Conservation (phyloP, 1,140 invertebrate genomes). For the Drosophila mauritiana region DNA sequence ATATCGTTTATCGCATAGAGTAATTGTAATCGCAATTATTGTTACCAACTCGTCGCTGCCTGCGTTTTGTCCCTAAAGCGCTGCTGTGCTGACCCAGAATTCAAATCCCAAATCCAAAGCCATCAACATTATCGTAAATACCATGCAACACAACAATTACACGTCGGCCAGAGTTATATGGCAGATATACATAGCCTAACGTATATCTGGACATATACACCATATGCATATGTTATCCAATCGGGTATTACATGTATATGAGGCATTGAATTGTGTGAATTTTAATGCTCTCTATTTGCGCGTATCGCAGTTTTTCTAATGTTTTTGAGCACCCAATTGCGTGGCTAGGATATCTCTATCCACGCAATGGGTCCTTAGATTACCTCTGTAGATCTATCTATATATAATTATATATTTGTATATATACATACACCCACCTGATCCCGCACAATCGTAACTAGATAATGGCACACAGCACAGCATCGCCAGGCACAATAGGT, state of each 20-base stretch:
- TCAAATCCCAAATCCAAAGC: not conserved
- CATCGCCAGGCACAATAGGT: constrained; percentile 41
- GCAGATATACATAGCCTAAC: not conserved
- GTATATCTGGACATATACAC: constrained; percentile 1
- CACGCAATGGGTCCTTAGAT: constrained; percentile 38
- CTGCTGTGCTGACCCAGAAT: constrained; percentile 39
- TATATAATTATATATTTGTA: constrained; percentile 6
- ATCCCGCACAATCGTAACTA: constrained; percentile 23
- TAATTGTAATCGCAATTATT: constrained; percentile 20
- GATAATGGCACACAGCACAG: constrained; percentile 27
- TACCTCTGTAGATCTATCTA: constrained; percentile 11
- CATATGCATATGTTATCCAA: not conserved
- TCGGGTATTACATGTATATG: constrained; percentile 13
- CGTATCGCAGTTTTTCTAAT: constrained; percentile 67
- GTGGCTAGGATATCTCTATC: constrained; percentile 31
- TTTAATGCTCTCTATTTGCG: constrained; percentile 80
- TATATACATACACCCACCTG: constrained; percentile 10
- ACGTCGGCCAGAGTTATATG: constrained; percentile 44
- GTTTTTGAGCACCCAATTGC: constrained; percentile 50
- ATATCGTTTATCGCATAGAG: constrained; percentile 15
- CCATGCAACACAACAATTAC: not conserved
- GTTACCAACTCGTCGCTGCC: constrained; percentile 25
- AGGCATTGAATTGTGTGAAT: constrained; percentile 50
- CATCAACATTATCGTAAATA: not conserved
- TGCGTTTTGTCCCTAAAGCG: constrained; percentile 11